These are phyloP conservation scores for Oryzias javanicus DNA, from an alignment of 2,113 vertebrate genomes.

Conservation along the genomic window DNA sequence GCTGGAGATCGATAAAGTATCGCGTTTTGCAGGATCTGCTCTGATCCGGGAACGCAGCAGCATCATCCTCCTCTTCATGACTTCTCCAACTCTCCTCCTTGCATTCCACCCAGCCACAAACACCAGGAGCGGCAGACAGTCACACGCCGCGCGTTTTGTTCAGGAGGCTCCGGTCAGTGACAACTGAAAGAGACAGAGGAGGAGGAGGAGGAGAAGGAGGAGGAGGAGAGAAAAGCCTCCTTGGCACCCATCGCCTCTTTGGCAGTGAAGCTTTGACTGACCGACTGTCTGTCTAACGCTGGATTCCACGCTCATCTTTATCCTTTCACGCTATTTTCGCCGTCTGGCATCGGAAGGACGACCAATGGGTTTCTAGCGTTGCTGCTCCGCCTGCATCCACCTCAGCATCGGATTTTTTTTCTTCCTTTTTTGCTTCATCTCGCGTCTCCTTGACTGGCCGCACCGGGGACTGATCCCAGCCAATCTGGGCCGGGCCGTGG, in stretches of 20 bases:
- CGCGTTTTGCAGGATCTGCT: conserved; percentile 28
- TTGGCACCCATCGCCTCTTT: conserved; percentile 64
- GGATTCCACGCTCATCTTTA: conserved; percentile 19
- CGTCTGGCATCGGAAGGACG: conserved; percentile 24
- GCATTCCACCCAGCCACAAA: not conserved
- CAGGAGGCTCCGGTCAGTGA: conserved; percentile 30
- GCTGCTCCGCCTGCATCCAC: conserved; percentile 20
- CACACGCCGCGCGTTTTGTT: conserved; percentile 39
- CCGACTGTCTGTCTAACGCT: conserved; percentile 56
- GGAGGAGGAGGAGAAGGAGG: conserved; percentile 29
- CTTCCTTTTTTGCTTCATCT: not conserved
- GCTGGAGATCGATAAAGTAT: conserved; percentile 27
- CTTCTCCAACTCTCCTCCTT: not conserved
- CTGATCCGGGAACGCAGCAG: conserved; percentile 14
- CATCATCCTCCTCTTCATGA: not conserved
- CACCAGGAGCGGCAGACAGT: conserved; percentile 15
- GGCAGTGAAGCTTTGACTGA: conserved; percentile 65
- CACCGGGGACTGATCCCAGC: conserved; percentile 45
- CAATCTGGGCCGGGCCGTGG: conserved; percentile 63
- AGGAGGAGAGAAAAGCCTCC: conserved; percentile 46
- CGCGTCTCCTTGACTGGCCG: conserved; percentile 36
- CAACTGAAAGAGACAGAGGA: conserved; percentile 43
- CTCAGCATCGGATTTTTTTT: conserved; percentile 44
- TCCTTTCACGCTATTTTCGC: conserved; percentile 9
- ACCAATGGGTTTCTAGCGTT: conserved; percentile 49